Conservation (phyloP, 2,113 vertebrate genomes). For the Urocitellus parryii region DNA sequence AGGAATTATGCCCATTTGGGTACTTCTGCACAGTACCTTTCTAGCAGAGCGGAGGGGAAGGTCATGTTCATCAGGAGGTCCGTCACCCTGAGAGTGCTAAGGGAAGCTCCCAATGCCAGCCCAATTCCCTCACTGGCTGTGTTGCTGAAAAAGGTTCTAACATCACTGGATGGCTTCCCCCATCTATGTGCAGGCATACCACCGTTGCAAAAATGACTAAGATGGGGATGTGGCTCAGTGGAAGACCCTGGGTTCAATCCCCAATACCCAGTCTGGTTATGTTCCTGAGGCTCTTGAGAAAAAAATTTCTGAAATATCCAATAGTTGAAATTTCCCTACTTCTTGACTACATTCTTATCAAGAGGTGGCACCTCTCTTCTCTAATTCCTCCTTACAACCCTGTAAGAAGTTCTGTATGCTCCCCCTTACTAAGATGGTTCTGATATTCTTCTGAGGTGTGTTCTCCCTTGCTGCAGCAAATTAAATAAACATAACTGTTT, state of each 20-base stretch:
- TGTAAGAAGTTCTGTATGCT: background rate
- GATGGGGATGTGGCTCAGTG: no score
- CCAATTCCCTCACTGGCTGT: no score
- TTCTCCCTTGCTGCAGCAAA: background rate
- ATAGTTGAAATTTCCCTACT: background rate
- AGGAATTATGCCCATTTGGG: no score
- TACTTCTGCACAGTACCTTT: no score
- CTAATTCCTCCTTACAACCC: background rate
- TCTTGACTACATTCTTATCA: background rate
- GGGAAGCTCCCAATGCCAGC: no score
- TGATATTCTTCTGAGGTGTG: background rate
- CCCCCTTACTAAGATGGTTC: background rate
- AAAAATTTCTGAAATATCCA: background rate
- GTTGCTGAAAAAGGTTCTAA: no score
- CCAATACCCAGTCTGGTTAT: background rate
- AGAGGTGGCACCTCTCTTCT: background rate
- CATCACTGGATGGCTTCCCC: no score
- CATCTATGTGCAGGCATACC: background rate
- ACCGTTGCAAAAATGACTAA: constrained; percentile 17
- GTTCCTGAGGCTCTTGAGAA: background rate
- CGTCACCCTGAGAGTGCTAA: no score
- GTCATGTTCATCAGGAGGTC: no score
- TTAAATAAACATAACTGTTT: background rate
- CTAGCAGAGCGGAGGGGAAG: no score
- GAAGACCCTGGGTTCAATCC: background rate